phyloP scores from a whole-genome alignment of 2,888 invertebrate species.

The Stenodema calcarata region DNA sequence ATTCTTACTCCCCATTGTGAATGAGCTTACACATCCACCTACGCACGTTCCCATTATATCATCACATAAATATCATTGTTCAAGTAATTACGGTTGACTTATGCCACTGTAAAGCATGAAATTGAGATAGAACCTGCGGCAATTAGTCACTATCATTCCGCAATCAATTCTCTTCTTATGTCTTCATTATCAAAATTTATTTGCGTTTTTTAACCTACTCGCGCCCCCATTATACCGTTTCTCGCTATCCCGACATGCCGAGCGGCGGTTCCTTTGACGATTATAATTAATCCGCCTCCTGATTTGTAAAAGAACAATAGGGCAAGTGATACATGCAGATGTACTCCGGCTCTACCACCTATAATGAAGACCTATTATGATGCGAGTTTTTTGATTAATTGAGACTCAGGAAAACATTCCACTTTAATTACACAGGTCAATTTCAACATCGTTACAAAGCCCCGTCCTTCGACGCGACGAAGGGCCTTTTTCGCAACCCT shows the following conservation, averaged over 20 bases:
- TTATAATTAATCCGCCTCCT: neutral
- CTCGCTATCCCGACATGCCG: neutral
- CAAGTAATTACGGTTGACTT: neutral
- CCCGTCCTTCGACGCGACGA: neutral
- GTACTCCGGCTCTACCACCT: neutral
- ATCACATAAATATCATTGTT: neutral
- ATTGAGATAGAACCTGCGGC: neutral
- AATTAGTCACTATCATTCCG: neutral
- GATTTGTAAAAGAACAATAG: constrained; percentile 19
- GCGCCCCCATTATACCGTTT: neutral
- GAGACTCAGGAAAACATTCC: neutral
- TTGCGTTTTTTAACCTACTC: neutral
- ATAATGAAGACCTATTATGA: neutral
- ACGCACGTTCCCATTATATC: no score
- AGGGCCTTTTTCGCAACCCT: neutral
- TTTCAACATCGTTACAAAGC: neutral
- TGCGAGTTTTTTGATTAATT: neutral
- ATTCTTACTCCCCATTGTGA: no score
- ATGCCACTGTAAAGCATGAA: neutral
- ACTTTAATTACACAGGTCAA: neutral
- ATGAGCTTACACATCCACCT: no score
- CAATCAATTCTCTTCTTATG: neutral
- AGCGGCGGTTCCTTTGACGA: neutral
- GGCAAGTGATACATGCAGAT: neutral
- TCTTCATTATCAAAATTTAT: neutral